Evolutionary conservation across 2,888 invertebrate species (phyloP), one percentile per base, ranked within the genome.

Genomic region (Ectemnius continuus): DNA sequence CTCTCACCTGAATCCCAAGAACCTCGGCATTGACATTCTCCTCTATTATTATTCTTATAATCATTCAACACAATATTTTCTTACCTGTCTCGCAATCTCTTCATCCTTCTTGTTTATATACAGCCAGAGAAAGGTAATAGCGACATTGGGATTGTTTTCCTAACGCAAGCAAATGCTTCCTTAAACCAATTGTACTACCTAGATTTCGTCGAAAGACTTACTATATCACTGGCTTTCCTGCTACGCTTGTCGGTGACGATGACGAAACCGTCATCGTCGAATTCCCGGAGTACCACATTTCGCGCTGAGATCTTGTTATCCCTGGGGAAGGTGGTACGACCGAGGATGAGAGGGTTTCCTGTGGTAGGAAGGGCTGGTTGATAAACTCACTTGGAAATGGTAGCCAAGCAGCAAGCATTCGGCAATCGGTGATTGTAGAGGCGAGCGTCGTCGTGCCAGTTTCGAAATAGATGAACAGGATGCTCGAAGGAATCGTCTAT

Each of bases 251-350:
- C 92, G 0, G 92, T 92, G 71, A 91, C 90, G 69, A 93, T 88
- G n/a, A 91, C 88, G 67, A 92, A 92, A 46, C 92, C 92, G 63
- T 91, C 90, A 11, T 91, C 85, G 61, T 92, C 91, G 47, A 91
- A 85, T 58, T 91, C 88, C 20, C 91, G 87, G 20, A 93, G 80
- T 1, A 92, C 79, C 2, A 92, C 78, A 57, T 88, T 88, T 45
- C 92, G 84, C 1, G 91, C 86, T 61, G 90, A 91, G 1, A 91
- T 89, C 80, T 88, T 85, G 1, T 89, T 88, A 61, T 90, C 87
- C 61, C 92, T 92, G 79, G 56, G 60, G 69, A 14, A 56, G 16
- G 23, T 11, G 36, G 36, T 8, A 36, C 36, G 36, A 36, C 5
- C 6, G 36, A 8, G 8, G 5, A 36, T 36, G 36, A 36, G 8